A percentile compares a stretch with the other conserved stretches of the same genome.
Evolutionary conservation across 2,797 vertebrate species (phyloP).

Genomic region (Thunnus albacares): DNA sequence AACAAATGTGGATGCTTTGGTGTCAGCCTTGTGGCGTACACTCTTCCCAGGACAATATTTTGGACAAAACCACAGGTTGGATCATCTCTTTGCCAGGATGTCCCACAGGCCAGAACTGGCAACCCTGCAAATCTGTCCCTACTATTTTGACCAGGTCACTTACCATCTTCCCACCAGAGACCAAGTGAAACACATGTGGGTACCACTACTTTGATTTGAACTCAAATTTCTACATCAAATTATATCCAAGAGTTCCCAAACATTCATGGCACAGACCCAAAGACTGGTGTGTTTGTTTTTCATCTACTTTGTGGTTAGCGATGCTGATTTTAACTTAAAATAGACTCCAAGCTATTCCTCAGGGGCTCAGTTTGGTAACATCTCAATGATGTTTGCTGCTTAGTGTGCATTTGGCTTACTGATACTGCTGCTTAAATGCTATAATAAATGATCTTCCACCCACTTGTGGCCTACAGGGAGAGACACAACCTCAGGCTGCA

Average conservation of each 20-base stretch:
- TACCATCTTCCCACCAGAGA: slow-evolving; percentile 40
- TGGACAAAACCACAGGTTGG: slow-evolving; percentile 44
- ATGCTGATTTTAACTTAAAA: not conserved
- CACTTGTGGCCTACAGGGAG: slow-evolving; percentile 64
- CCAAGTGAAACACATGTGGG: slow-evolving; percentile 37
- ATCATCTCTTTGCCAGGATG: slow-evolving; percentile 33
- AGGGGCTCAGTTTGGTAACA: not conserved
- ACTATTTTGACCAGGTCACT: slow-evolving; percentile 67
- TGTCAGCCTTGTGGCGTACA: slow-evolving; percentile 40
- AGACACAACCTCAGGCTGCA: slow-evolving; percentile 56
- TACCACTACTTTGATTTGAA: not conserved
- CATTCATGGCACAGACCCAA: not conserved
- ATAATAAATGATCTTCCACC: slow-evolving; percentile 37
- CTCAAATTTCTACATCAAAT: not conserved
- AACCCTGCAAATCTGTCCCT: slow-evolving; percentile 44
- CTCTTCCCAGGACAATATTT: slow-evolving; percentile 14
- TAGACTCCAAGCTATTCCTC: not conserved
- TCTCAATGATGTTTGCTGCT: not conserved
- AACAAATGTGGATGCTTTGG: slow-evolving; percentile 42
- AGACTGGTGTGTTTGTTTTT: not conserved
- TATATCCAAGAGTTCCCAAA: not conserved
- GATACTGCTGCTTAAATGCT: not conserved
- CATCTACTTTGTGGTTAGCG: not conserved
- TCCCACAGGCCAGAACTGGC: slow-evolving; percentile 24
- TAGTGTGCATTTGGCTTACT: not conserved